phyloP scores from a whole-genome alignment of 2,888 invertebrate species.

The Aelia acuminata region DNA sequence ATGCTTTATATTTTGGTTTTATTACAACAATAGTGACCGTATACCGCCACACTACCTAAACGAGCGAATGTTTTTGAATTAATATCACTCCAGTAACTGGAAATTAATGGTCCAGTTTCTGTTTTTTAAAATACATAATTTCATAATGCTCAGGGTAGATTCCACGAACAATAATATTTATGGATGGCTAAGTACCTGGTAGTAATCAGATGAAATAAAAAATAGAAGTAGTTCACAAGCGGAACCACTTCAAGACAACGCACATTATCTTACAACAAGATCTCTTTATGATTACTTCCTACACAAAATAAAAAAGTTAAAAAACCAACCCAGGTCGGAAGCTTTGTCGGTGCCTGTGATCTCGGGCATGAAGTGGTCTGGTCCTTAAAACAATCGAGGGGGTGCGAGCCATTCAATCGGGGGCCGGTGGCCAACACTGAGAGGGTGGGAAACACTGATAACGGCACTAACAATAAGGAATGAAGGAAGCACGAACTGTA shows the following conservation, averaged over 20 bases:
- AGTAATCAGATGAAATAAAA: too few relatives aligned
- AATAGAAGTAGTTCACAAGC: not conserved
- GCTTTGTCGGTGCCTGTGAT: constrained; percentile 39
- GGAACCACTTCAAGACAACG: not conserved
- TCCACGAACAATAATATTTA: too few relatives aligned
- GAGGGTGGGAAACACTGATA: not conserved
- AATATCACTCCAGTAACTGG: too few relatives aligned
- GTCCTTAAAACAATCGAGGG: not conserved
- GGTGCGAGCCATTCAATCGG: not conserved
- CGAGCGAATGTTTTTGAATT: too few relatives aligned
- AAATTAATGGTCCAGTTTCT: too few relatives aligned
- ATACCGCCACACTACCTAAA: too few relatives aligned
- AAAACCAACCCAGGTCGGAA: constrained; percentile 10
- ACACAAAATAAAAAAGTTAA: constrained; percentile 9
- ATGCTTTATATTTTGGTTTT: too few relatives aligned
- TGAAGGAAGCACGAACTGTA: not conserved
- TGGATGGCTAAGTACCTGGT: too few relatives aligned
- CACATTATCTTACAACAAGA: not conserved
- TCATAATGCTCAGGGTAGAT: too few relatives aligned
- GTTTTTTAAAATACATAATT: too few relatives aligned
- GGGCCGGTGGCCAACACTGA: not conserved
- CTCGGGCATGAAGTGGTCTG: constrained; percentile 15
- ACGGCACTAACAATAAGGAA: not conserved
- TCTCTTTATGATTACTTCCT: constrained; percentile 28
- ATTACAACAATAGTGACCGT: too few relatives aligned